phyloP scores from a whole-genome alignment of 2,113 vertebrate genomes.

The Heterotis niloticus region DNA sequence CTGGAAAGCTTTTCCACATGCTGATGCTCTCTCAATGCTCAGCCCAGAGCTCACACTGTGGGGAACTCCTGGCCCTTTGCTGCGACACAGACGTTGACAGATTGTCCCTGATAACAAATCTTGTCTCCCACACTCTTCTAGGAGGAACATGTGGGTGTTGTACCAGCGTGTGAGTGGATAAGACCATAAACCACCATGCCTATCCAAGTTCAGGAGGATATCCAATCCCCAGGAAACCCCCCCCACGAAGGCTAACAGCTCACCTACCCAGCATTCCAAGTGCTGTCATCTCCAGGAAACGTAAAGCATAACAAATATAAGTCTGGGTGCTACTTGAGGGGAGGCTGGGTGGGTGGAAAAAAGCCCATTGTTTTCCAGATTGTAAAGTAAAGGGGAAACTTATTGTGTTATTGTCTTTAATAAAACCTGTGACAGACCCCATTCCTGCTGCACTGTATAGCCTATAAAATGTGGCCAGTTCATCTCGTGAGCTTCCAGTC shows the following conservation, averaged over 20 bases:
- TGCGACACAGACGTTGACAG: neutral
- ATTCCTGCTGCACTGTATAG: too few species aligned
- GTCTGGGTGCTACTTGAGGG: too few species aligned
- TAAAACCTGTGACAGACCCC: too few species aligned
- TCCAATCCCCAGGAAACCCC: too few species aligned
- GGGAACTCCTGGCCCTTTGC: neutral
- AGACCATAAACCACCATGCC: neutral
- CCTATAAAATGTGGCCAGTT: neutral
- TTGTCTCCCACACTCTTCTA: neutral
- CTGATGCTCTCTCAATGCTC: neutral
- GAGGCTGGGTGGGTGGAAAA: too few species aligned
- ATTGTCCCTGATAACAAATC: neutral
- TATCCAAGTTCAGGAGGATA: neutral
- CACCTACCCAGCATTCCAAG: neutral
- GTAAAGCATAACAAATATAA: too few species aligned
- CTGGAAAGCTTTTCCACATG: neutral
- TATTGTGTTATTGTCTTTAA: too few species aligned
- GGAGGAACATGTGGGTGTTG: neutral
- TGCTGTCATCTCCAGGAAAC: neutral
- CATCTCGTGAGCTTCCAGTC: too few species aligned
- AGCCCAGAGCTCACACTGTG: neutral
- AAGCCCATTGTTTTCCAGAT: too few species aligned
- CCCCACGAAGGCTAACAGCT: neutral
- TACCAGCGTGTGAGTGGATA: neutral
- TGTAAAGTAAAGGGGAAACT: too few species aligned